Conservation (phyloP, 2,888 invertebrate genomes). For the Chouioia cunea region DNA sequence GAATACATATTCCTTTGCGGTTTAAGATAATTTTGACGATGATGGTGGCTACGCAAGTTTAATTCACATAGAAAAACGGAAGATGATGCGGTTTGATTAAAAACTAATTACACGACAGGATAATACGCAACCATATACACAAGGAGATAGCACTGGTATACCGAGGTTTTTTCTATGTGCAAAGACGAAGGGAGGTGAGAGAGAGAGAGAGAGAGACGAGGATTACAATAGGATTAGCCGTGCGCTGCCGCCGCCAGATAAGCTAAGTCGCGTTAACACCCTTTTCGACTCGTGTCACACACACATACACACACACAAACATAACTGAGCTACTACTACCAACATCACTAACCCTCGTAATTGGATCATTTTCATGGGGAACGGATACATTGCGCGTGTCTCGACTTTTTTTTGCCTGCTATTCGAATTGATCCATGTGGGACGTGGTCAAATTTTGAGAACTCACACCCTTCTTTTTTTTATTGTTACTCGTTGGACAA, state of each 20-base stretch:
- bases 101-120: no score
- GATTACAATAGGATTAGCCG: slow-evolving; percentile 63
- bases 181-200: no score
- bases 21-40: no score
- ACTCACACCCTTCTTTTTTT: not conserved
- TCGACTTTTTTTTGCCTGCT: not conserved
- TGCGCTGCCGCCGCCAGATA: slow-evolving; percentile 65
- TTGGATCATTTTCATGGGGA: slow-evolving; percentile 67
- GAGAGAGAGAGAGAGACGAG: slow-evolving; percentile 44
- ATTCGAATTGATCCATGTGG: not conserved
- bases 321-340: no score
- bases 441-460: slow-evolving; percentile 9
- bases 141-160: no score
- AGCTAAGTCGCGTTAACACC: slow-evolving; percentile 63
- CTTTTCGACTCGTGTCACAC: slow-evolving; percentile 49
- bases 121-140: no score
- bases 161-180: no score
- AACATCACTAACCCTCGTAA: slow-evolving; percentile 52
- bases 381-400: slow-evolving; percentile 47
- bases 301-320: not conserved
- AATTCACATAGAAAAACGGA: no score
- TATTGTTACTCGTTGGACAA: not conserved
- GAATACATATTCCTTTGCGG: no score
- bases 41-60: no score
- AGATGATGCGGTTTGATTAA: no score